Conservation (phyloP, 1,140 invertebrate species). For the Steinernema khuongi region DNA sequence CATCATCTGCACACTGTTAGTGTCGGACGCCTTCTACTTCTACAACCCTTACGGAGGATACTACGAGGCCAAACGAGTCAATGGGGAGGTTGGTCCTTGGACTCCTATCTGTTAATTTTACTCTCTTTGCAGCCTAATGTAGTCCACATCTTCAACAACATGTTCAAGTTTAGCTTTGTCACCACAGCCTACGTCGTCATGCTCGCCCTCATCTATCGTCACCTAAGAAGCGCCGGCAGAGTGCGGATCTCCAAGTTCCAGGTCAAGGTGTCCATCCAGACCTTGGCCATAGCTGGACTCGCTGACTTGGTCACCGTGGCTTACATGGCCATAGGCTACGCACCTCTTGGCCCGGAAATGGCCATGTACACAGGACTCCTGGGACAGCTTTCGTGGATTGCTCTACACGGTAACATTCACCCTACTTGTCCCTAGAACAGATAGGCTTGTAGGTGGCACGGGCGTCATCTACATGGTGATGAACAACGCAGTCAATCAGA, state of each 20-base stretch:
- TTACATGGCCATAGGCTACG: not conserved
- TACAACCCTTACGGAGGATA: not conserved
- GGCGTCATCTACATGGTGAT: not conserved
- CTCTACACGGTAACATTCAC: not conserved
- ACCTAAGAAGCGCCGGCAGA: not conserved
- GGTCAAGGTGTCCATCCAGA: not conserved
- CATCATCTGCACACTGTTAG: not conserved
- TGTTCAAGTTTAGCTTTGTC: not conserved
- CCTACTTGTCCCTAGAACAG: too few relatives aligned
- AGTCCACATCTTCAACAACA: not conserved
- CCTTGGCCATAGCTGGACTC: not conserved
- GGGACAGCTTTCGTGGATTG: not conserved
- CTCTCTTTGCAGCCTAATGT: not conserved
- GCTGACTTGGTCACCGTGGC: not conserved
- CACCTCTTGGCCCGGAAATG: not conserved
- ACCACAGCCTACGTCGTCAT: not conserved
- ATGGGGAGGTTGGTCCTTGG: not conserved
- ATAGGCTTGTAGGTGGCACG: not conserved
- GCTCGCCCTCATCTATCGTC: not conserved
- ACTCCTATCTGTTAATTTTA: not conserved
- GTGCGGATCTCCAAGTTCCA: not conserved
- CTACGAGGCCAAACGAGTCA: not conserved
- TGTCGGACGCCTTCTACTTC: not conserved
- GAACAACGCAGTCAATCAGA: not conserved
- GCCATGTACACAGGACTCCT: not conserved